Base-by-base conservation (phyloP, 1,140 invertebrate genomes). In the Ceratosolen solmsi region DNA sequence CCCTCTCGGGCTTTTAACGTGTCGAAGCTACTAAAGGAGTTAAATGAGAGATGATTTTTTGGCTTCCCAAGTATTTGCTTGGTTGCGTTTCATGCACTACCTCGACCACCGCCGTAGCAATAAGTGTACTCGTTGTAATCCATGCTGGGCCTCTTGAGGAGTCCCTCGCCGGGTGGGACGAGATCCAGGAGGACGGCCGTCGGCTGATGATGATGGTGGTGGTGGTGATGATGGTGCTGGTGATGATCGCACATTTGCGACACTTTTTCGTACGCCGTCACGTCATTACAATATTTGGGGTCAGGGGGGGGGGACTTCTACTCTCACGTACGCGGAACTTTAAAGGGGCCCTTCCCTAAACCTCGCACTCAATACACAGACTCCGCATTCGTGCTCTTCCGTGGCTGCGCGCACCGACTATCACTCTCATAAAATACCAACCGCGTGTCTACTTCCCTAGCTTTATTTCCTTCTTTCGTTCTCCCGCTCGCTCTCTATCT, bases 111-210 rank as follows among this genome's bases (percentile, higher is more conserved):
- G 83, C 88, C 88, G 87, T 91, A 89, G 88, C 91, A 92, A 85
- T 92, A 92, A 54, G 90, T 90, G 86, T 92, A 91, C 85, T 92
- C 91, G 89, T 92, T 91, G 86, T 91, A 91, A 90, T 91, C 91
- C 89, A 91, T 91, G 87, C 87, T 87, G 72, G 90, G 90, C 86
- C 90, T 88, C 84, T 89, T 90, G 85, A 91, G 87, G 84, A 91
- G 90, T 89, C 87, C 89, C 84, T 91, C 88, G 86, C 89, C 88
- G 76, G 89, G 88, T 82, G 89, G 89, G 83, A 91, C 88, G 58
- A 91, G 87, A 87, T 91, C 90, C 87, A 91, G 85, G 51, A 91
- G 88, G 15, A 87, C 88, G 11, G 86, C 88, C 86, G 90, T 90
- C 79, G 89, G 90, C 87, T 90, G 56, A 25, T 70, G 76, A n/a